Evolutionary conservation across 2,797 vertebrate species (phyloP).

Genomic region (Eurystomus glaucurus): DNA sequence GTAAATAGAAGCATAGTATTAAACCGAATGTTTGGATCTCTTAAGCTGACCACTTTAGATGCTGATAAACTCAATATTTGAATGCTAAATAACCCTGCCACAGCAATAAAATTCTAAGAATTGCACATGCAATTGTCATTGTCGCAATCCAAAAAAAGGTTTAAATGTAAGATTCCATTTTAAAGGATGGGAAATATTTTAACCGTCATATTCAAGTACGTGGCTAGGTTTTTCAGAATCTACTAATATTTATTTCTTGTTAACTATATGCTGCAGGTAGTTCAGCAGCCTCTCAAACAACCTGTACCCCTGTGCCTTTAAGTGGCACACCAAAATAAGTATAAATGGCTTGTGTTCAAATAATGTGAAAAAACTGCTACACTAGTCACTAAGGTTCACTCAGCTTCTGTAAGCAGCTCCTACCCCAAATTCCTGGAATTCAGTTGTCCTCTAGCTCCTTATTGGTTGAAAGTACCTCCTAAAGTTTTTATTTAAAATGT

Average conservation of each 20-base stretch:
- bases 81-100: neutral
- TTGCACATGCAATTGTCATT: neutral
- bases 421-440: neutral
- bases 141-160: neutral
- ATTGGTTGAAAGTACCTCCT: neutral
- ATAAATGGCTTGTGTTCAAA: neutral
- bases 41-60: neutral
- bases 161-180: neutral
- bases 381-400: neutral
- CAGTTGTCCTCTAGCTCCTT: neutral
- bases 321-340: neutral
- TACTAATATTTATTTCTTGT: neutral
- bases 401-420: neutral
- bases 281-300: neutral
- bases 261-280: neutral
- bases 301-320: neutral
- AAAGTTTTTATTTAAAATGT: neutral
- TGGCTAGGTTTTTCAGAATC: neutral
- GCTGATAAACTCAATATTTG: neutral
- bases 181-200: neutral
- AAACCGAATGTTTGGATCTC: neutral
- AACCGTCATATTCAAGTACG: rapidly evolving
- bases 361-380: rapidly evolving
- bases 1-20: neutral
- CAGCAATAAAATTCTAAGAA: neutral